Evolutionary conservation across 1,140 invertebrate genomes (phyloP).

Genomic region (Acromyrmex charruanus): DNA sequence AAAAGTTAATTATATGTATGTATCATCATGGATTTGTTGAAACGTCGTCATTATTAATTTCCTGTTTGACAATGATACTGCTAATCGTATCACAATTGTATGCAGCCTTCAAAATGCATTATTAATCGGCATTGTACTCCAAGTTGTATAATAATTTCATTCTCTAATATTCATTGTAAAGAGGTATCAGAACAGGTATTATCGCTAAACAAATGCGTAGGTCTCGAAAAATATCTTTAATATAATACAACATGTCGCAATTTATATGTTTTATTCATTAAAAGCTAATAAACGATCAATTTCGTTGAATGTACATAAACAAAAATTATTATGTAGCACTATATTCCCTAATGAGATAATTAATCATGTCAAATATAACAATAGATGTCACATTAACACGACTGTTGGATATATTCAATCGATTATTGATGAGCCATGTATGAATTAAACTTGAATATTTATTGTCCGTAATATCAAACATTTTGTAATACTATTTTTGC

Average conservation of each 20-base stretch:
- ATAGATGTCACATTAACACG: constrained; percentile 44
- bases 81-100: constrained; percentile 32
- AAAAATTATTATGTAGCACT: constrained; percentile 35
- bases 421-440: neutral
- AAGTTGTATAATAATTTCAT: constrained; percentile 37
- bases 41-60: constrained; percentile 42
- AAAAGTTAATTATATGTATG: constrained; percentile 36
- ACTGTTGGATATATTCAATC: constrained; percentile 36
- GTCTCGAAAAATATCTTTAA: constrained; percentile 31
- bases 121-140: constrained; percentile 11
- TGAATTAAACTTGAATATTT: neutral
- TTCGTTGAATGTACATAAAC: constrained; percentile 19
- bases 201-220: neutral
- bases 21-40: neutral
- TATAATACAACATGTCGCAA: neutral
- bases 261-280: neutral
- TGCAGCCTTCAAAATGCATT: constrained; percentile 35
- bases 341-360: constrained; percentile 44
- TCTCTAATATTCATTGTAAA: neutral
- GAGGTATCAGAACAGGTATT: neutral
- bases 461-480: neutral
- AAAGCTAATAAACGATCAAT: constrained; percentile 29
- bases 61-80: constrained; percentile 36
- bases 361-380: constrained; percentile 55
- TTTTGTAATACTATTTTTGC: neutral